Base-by-base conservation (phyloP, 2,797 vertebrate species). In the Zalophus californianus region DNA sequence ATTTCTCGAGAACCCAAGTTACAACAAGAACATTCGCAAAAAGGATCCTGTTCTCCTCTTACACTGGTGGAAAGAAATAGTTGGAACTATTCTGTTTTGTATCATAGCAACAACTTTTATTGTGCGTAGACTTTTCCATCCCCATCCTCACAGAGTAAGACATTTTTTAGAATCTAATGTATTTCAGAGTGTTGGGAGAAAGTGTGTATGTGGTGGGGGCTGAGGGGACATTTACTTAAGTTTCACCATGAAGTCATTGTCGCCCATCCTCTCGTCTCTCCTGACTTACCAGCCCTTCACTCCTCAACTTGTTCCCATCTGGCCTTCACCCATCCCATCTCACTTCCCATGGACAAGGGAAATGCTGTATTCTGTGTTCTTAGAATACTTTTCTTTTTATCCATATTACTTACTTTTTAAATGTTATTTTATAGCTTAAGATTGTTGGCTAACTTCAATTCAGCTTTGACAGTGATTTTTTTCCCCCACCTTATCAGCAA, bases 31-130 rank as follows among this genome's bases (percentile, higher is more conserved):
- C 52, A 97, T 99, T 86, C 98, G 99, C 78, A 99, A 99, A 27
- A 99, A 99, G 98, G 99, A 99, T 97, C 99, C 99, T 0, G 99
- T 99, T 77, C 99, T 99, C 70, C 99, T 99, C 78, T 98, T 99
- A 79, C 99, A 99, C 58, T 99, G 99, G 99, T 99, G 99, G 99
- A 99, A 99, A 50, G 99, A 99, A 97, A 99, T 99, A 79, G 98
- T 99, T 58, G 99, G 99, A 77, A 99, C 99, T 73, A 99, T 99
- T 84, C 6, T 99, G 29, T 99, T 99, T 95, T 99, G 99, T 97
- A 99, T 99, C 7, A 98, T 98, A 14, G 99, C 99, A 94, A 99
- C 99, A 82, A 99, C 99, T 27, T 99, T 99, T 73, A 99, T 99
- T 0, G 99, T 99, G 52, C 99, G 99, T 98, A 99, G 99, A 97